phyloP scores from a whole-genome alignment of 2,113 vertebrate species.

The Lethenteron reissneri region DNA sequence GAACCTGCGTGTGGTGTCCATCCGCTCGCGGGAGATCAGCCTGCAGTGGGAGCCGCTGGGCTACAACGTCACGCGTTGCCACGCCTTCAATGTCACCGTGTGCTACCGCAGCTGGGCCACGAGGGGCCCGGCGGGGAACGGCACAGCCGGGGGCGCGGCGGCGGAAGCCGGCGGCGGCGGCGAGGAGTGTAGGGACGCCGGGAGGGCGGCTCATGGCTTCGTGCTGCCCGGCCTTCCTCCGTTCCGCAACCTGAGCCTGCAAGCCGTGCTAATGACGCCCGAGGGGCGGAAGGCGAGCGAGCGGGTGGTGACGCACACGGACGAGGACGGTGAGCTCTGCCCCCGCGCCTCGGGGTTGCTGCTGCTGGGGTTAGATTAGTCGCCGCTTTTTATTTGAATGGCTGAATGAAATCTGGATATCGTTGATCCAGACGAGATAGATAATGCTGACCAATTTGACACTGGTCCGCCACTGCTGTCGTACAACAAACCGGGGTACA shows the following conservation, averaged over 20 bases:
- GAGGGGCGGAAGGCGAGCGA: conserved; percentile 94
- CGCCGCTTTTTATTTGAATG: no score
- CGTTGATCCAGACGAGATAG: no score
- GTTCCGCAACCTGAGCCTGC: conserved; percentile 88
- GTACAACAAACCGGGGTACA: no score
- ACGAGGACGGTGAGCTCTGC: conserved; percentile 54
- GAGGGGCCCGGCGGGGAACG: conserved; percentile 93
- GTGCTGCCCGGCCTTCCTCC: conserved; percentile 68
- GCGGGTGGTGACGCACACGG: conserved; percentile 81
- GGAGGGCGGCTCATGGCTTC: conserved; percentile 81
- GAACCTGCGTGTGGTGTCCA: conserved; percentile 81
- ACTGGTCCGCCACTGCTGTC: no score
- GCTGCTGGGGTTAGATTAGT: no score
- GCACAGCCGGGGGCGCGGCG: conserved; percentile 18
- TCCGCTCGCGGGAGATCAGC: conserved; percentile 60
- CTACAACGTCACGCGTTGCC: conserved; percentile 95
- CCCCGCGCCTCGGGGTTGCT: no score
- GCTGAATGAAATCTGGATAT: no score
- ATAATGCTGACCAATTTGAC: no score
- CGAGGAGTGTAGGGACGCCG: conserved; percentile 87
- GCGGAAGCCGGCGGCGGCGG: conserved; percentile 56
- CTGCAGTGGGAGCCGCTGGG: conserved; percentile 96
- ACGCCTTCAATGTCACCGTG: conserved; percentile 95
- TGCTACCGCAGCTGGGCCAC: conserved; percentile 97
- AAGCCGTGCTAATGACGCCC: conserved; percentile 92